A percentile compares a stretch with the other conserved stretches of the same genome.
phyloP scores from a whole-genome alignment of 2,797 vertebrate species.

The Halcyon badia region DNA sequence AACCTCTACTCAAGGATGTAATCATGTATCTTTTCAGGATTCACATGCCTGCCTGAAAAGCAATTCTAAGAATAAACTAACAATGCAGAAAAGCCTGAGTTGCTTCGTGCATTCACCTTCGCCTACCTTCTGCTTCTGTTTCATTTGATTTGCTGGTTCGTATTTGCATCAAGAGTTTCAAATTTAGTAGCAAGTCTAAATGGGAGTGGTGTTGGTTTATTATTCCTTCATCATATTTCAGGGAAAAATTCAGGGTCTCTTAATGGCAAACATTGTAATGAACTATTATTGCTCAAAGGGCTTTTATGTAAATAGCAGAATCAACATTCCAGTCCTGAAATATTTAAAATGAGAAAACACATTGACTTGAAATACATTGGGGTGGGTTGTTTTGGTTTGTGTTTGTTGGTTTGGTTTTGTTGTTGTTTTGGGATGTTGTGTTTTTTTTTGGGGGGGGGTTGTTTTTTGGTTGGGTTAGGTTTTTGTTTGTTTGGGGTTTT shows the following conservation, averaged over 20 bases:
- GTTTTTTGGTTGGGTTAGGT: no score
- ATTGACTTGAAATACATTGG: neutral
- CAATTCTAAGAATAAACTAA: neutral
- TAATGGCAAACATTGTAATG: neutral
- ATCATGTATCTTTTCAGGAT: neutral
- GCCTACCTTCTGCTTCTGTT: neutral
- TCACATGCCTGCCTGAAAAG: neutral
- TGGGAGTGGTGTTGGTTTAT: neutral
- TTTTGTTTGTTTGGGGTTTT: no score
- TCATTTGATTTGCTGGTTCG: neutral
- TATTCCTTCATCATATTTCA: neutral
- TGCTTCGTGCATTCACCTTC: neutral
- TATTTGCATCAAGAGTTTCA: neutral
- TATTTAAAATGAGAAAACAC: neutral
- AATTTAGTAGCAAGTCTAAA: neutral
- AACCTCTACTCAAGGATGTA: neutral
- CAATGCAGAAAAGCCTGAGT: neutral
- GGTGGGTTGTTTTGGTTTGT: rapidly evolving
- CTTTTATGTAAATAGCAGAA: neutral
- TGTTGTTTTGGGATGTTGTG: no score
- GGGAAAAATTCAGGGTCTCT: neutral
- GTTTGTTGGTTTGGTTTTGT: no score
- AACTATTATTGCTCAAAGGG: neutral
- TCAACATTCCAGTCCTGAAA: neutral
- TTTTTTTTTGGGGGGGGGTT: no score